Evolutionary conservation across 2,797 vertebrate species (phyloP).

Genomic region (Rhabdomys pumilio): DNA sequence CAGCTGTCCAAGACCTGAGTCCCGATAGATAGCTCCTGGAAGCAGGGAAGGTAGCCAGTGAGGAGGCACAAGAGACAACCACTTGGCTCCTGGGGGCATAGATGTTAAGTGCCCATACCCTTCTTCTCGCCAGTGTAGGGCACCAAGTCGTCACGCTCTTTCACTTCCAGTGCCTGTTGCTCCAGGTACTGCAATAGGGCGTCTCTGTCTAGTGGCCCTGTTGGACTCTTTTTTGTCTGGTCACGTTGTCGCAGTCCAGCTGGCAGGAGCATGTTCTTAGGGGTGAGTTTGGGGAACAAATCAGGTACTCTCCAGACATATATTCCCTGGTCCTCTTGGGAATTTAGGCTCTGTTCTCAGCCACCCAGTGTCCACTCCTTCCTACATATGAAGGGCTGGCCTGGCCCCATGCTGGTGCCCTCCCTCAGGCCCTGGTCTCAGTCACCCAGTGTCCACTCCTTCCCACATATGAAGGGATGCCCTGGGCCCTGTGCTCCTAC

Average conservation of each 20-base stretch:
- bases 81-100: not conserved
- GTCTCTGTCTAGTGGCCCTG: conserved; percentile 93
- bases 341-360: conserved; percentile 13
- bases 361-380: conserved; percentile 4
- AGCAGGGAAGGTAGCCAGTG: not conserved
- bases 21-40: not conserved
- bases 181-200: conserved; percentile 96
- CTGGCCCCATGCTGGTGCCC: not conserved
- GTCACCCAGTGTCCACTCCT: not conserved
- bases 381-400: not conserved
- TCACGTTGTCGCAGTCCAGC: conserved; percentile 96
- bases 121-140: conserved; percentile 98
- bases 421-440: conserved; percentile 92
- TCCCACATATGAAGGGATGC: not conserved
- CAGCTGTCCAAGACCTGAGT: not conserved
- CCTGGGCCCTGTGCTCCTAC: conserved; percentile 85
- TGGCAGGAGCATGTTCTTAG: conserved; percentile 96
- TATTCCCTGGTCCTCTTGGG: conserved; percentile 8
- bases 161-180: conserved; percentile 93
- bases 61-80: not conserved
- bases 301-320: conserved; percentile 60
- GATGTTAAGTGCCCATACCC: conserved; percentile 88
- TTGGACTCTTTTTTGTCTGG: conserved; percentile 96
- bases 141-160: conserved; percentile 95
- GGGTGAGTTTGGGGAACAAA: conserved; percentile 49